These are phyloP conservation scores for Sterrhoptilus dennistouni DNA, from an alignment of 2,113 vertebrate genomes.

Conservation along the genomic window DNA sequence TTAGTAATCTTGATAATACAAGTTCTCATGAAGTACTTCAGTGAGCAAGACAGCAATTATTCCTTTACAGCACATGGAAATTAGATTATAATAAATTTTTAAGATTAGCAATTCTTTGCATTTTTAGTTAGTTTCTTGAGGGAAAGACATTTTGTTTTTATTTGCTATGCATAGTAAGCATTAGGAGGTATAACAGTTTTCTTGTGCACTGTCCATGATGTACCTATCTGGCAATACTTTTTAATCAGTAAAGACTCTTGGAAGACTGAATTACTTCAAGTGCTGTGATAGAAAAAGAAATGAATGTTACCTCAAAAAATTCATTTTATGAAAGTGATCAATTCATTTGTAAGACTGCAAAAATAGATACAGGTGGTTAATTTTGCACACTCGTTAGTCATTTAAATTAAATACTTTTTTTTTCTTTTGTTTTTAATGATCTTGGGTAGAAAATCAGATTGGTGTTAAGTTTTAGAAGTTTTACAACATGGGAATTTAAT, in stretches of 20 bases:
- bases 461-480: background rate
- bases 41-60: background rate
- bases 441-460: background rate
- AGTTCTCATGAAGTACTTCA: background rate
- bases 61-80: background rate
- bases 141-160: background rate
- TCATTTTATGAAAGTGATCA: background rate
- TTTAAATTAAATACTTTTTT: background rate
- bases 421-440: background rate
- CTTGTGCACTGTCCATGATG: background rate
- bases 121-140: background rate
- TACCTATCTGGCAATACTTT: background rate
- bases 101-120: background rate
- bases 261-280: background rate
- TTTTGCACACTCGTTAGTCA: background rate
- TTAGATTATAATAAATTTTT: background rate
- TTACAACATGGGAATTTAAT: background rate
- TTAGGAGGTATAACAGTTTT: background rate
- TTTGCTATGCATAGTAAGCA: accelerated
- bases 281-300: background rate
- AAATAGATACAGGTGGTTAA: background rate
- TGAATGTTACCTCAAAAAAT: background rate
- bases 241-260: background rate
- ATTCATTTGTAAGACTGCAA: background rate
- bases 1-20: background rate